Evolutionary conservation across 2,888 invertebrate genomes (phyloP).

Genomic region (Phalera bucephala): DNA sequence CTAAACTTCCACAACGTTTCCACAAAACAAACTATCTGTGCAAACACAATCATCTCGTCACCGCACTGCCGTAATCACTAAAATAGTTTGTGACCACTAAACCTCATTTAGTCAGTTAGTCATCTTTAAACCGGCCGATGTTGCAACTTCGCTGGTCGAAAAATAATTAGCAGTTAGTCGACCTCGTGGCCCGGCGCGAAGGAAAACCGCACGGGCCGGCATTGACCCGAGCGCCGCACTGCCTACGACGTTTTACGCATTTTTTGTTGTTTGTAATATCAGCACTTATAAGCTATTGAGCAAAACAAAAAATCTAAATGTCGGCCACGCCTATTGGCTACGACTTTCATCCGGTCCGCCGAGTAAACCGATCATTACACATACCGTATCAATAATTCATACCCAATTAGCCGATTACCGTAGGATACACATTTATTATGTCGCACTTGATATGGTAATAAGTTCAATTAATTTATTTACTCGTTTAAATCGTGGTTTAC

Average conservation of each 20-base stretch:
- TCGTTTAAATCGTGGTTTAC: slow-evolving; percentile 69
- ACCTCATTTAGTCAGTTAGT: slow-evolving; percentile 58
- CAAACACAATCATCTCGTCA: slow-evolving; percentile 27
- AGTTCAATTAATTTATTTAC: slow-evolving; percentile 58
- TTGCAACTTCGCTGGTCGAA: slow-evolving; percentile 63
- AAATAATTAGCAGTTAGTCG: slow-evolving; percentile 74
- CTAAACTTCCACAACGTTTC: slow-evolving; percentile 12
- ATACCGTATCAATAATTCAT: slow-evolving; percentile 65
- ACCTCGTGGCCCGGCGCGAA: slow-evolving; percentile 58
- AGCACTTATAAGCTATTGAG: slow-evolving; percentile 30
- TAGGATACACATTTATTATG: slow-evolving; percentile 45
- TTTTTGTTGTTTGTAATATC: slow-evolving; percentile 29
- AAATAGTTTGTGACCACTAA: slow-evolving; percentile 55
- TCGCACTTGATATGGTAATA: slow-evolving; percentile 44
- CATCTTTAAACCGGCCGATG: slow-evolving; percentile 53
- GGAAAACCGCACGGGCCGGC: slow-evolving; percentile 66
- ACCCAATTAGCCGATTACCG: slow-evolving; percentile 68
- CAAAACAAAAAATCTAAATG: slow-evolving; percentile 36
- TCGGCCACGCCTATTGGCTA: slow-evolving; percentile 33
- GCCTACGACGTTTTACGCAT: slow-evolving; percentile 12
- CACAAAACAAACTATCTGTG: slow-evolving; percentile 28
- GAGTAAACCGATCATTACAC: slow-evolving; percentile 52
- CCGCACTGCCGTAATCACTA: slow-evolving; percentile 37
- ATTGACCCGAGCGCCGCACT: slow-evolving; percentile 52
- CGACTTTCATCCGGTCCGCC: slow-evolving; percentile 43